Base-by-base conservation (phyloP, 2,888 invertebrate species). In the Lymantria dispar region DNA sequence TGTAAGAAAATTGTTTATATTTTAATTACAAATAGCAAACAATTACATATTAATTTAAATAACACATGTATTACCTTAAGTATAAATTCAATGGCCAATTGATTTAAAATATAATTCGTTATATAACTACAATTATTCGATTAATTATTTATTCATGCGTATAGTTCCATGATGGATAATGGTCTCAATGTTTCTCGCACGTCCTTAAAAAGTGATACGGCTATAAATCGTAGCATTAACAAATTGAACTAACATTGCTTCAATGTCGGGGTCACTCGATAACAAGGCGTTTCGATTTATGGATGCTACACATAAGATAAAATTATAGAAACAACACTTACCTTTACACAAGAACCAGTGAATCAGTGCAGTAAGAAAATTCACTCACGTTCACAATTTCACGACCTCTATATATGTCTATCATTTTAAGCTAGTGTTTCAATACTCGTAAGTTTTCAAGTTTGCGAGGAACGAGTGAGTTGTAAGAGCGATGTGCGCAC, bases 221-320 rank as follows among this genome's bases (percentile, higher is more conserved):
- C 55, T 64, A 68, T 69, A 68, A 74, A 67, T 70, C 64, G 57
- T 52, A 31, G 56, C 58, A 74, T 76, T 77, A 81, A 79, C 61
- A 66, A 80, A 83, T 81, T 80, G 78, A 75, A 70, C 75, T 80
- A 82, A 82, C 74, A 77, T 71, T 67, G 58, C 57, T 61, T 68
- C 76, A 78, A 74, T 71, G 75, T 63, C 80, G 78, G 81, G 80
- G 82, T 83, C 81, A 82, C 40, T 59, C 51, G 80, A 78, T 83
- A 80, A 76, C 73, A 66, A 68, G 60, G 54, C 54, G 68, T 74
- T 74, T 64, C 64, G 62, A 70, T 73, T 70, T 69, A 68, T 64
- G 67, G 68, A 67, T 60, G 58, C 33, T 54, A 51, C 43, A 44
- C 53, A 55, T 54, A 56, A 59, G 52, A 56, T 48, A 43, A 59